Evolutionary conservation across 2,797 vertebrate genomes (phyloP), one percentile per base, ranked within the genome.

Genomic region (Octomys mimax): DNA sequence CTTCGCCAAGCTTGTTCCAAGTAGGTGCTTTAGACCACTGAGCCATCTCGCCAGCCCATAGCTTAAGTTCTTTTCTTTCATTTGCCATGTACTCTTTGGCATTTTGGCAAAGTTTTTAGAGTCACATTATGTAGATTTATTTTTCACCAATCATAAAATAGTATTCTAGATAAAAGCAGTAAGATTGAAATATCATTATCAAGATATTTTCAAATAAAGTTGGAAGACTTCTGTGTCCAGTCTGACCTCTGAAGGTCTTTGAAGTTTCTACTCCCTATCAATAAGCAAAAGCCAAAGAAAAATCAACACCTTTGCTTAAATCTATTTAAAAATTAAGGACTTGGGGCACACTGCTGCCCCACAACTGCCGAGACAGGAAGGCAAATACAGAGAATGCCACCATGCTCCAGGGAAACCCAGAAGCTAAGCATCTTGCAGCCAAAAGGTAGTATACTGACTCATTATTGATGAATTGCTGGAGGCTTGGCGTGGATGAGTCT

Each of bases 151-250:
- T 62, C 28, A 82, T 73, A 24, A 71, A 39, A 73, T 16, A n/a
- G 36, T 66, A 39, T 62, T 73, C 57, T 21, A 75, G 22, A 85
- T 36, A 36, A 92, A 81, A 22, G 3, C 24, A 77, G 1, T 54
- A 81, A 49, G 59, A 62, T 22, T 57, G 26, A 95, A 94, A 83
- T 83, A 86, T 14, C 26, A 26, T 77, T 57, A 64, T 52, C 62
- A 64, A 89, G 86, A 71, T 77, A 88, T 31, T 90, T 80, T 39
- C 36, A 77, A 64, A 81, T 85, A 92, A 89, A 59, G 22, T 36
- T 42, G 26, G 22, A 85, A 26, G 18, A 71, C 6, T 36, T 79
- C 14, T 4, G 9, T 57, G 84, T 92, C 82, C 36, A 14, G 1
- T 52, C 2, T 31, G 54, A 3, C 71, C 54, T 18, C 14, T 33